Percentiles rank a stretch among this genome's conserved stretches.
Evolutionary conservation across 2,888 invertebrate genomes (phyloP).

Genomic region (Polydrusus tereticollis): DNA sequence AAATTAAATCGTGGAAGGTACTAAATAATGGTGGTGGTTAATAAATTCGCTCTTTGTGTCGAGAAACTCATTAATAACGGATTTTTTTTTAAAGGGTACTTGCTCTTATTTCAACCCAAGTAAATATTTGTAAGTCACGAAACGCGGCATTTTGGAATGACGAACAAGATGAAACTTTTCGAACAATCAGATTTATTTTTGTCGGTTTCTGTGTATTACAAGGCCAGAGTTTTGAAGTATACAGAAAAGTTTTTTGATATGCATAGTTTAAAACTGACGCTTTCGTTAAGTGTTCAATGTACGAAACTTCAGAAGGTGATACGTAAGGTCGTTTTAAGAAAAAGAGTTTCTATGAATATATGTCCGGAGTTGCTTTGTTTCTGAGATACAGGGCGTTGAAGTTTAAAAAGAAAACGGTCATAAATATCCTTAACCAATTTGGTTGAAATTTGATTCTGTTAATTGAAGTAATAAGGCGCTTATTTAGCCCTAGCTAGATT

Average conservation of each 20-base stretch:
- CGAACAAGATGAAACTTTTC: constrained; percentile 22
- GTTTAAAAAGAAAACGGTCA: too few species aligned
- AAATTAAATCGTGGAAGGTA: constrained; percentile 29
- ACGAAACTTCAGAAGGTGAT: too few species aligned
- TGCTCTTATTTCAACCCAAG: constrained; percentile 30
- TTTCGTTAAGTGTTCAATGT: too few species aligned
- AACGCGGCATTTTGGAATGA: constrained; percentile 31
- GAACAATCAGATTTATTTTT: constrained; percentile 25
- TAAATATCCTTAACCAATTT: too few species aligned
- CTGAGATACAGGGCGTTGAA: too few species aligned
- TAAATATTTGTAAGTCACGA: constrained; percentile 39
- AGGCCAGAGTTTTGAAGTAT: background rate
- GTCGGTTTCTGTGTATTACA: background rate
- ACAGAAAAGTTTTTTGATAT: background rate
- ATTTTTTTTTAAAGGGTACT: constrained; percentile 34
- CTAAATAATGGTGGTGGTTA: constrained; percentile 26
- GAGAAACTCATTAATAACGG: constrained; percentile 33
- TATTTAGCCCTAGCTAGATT: too few species aligned
- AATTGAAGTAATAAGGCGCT: too few species aligned
- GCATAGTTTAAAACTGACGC: background rate
- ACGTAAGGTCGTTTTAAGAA: too few species aligned
- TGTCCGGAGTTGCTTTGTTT: too few species aligned
- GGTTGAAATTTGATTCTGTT: too few species aligned
- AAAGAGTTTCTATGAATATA: too few species aligned
- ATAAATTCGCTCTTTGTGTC: constrained; percentile 33